Evolutionary conservation across 23 tunicate genomes (phyloP), one percentile per base, ranked within the genome.

Genomic region (Diplosoma virens): DNA sequence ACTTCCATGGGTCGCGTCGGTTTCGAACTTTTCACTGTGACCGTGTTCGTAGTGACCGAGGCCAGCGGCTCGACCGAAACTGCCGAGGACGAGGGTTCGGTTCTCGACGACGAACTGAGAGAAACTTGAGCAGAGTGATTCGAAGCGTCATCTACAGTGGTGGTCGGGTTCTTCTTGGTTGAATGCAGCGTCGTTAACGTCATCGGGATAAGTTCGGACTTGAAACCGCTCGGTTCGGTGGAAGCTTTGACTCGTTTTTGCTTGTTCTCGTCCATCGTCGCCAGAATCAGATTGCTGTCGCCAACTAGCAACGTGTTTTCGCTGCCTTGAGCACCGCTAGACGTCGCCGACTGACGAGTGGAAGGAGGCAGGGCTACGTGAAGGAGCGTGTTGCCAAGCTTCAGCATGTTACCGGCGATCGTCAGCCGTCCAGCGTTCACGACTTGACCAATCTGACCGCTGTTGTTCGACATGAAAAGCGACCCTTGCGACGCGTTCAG

Each of bases 1-100:
- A 82, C 87, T 35, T 82, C 87, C 87, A 82, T 82, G 31, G 87
- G 81, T 22, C 72, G 87, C 4, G 80, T 28, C 22, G 87, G 36
- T 67, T 79, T 79, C 3, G 84, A 66, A 25, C 58, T 66, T 67
- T 79, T 79, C 4, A 79, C 84, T 1, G 84, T 32, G 7, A 30
- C 66, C 1, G 84, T 20, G 47, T 52, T 67, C 29, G 84, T n/a
- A n/a, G 70, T 27, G 28, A 32, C 60, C 55, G 71, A 37, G 27
- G 59, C 17, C 22, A 78, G 33, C 7, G 75, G 75, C 53, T 48
- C 78, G 14, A 47, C 18, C 9, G 25, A 6, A 3, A 4, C 48
- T 7, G 61, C 29, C 7, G 59, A 14, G 14, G 14, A 24, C 5
- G 53, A 18, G 30, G 74, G 27, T 1, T 78, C 83, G 25, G 74